Base-by-base conservation (phyloP, 2,888 invertebrate genomes). In the Anoncus sp. region DNA sequence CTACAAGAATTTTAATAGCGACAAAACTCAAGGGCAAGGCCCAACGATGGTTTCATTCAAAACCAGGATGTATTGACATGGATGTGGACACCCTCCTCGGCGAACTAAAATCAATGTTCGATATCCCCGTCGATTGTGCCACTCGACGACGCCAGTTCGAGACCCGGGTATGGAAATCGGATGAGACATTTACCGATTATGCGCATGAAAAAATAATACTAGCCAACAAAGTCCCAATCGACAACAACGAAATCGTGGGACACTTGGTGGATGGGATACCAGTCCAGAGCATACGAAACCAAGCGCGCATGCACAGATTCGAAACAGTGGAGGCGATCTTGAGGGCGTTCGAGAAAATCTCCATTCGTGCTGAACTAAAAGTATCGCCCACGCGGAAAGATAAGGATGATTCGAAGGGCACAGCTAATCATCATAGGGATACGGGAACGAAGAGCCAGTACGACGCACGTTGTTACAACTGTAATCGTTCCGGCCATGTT, bases 11-110 rank as follows among this genome's bases (percentile, higher is more conserved):
- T 31, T 59, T 79, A 2, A 71, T 74, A 16, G 77, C 79, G 9
- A 53, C 76, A 16, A 80, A 80, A n/a, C 60, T 80, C 7, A 72
- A 67, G 35, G 77, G 75, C 16, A 72, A 70, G 20, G 77, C 75
- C 2, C 47, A 77, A 6, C 49, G 59, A 6, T 81, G 81, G 75
- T 75, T 71, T 40, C 79, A 79, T 27, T 79, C 79, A 1, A 71
- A 72, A 20, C 63, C 70, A 1, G 77, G 77, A n/a, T 66, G 75
- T 10, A 40, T 75, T 0, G 57, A 60, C 9, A 65, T 77, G 38
- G 38, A 38, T 2, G 38, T 38, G 2, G 38, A 10, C 2, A 10
- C 12, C 2, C 38, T 10, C 2, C 38, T 38, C 9, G 10, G 10
- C 38, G 38, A 38, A 10, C 10, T 38, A 4, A 38, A 38, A 10